Conservation (phyloP, 2,797 vertebrate species). For the Acanthurus tractus region DNA sequence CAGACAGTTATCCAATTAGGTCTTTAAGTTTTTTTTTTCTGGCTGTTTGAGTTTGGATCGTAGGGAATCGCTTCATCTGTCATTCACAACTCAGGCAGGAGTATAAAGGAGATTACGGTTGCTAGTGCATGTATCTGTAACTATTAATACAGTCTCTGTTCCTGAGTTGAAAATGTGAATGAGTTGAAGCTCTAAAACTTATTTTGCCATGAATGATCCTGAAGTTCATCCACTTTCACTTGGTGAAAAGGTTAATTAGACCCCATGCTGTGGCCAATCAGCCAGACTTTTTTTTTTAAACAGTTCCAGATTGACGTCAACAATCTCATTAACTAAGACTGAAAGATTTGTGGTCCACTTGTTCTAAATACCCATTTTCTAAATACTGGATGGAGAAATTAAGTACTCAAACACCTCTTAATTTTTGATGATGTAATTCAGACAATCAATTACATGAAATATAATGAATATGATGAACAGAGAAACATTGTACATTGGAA, state of each 20-base stretch:
- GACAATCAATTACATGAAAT: background rate
- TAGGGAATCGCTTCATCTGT: background rate
- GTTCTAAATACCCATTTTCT: background rate
- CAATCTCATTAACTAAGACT: conserved; percentile 3
- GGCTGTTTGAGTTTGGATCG: background rate
- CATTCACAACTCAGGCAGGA: conserved; percentile 14
- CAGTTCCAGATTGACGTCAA: conserved; percentile 21
- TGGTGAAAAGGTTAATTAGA: conserved; percentile 54
- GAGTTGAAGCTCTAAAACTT: conserved; percentile 35
- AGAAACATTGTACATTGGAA: background rate
- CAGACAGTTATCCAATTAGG: conserved; percentile 10
- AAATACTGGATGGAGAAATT: background rate
- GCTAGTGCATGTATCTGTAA: conserved; percentile 15
- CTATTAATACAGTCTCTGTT: conserved; percentile 28
- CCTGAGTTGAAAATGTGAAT: conserved; percentile 24
- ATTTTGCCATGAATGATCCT: conserved; percentile 1
- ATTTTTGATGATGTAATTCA: background rate
- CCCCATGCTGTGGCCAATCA: conserved; percentile 22
- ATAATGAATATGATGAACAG: background rate
- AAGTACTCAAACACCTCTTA: background rate
- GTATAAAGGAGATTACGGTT: conserved; percentile 14
- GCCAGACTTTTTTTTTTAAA: background rate
- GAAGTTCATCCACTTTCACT: conserved; percentile 25
- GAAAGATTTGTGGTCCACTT: background rate
- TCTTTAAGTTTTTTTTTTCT: background rate